Evolutionary conservation across 2,797 vertebrate genomes (phyloP).

Genomic region (Cottoperca gobio): DNA sequence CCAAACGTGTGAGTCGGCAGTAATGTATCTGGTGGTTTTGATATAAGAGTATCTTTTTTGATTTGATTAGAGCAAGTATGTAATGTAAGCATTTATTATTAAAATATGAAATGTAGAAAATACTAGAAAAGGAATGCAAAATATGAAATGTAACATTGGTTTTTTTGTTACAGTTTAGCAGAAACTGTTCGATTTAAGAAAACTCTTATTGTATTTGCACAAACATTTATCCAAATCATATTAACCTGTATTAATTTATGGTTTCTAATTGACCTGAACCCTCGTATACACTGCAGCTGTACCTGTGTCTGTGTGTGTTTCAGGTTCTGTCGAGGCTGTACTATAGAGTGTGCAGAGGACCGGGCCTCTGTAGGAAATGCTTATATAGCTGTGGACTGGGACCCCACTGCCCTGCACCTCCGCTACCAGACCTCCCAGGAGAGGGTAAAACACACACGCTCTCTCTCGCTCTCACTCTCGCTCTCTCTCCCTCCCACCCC

Average conservation of each 20-base stretch:
- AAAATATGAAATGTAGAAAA: background rate
- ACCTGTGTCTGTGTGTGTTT: background rate
- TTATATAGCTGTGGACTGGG: conserved; percentile 99
- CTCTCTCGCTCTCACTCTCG: no score
- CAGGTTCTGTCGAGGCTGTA: conserved; percentile 97
- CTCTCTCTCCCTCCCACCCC: no score
- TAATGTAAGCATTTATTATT: background rate
- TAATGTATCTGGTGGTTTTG: background rate
- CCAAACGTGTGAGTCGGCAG: no score
- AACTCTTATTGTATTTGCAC: no score
- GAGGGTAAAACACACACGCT: conserved; percentile 88
- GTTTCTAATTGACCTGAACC: no score
- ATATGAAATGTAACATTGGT: no score
- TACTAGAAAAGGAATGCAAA: no score
- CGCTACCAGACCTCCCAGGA: conserved; percentile 99
- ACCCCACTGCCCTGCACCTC: conserved; percentile 96
- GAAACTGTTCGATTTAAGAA: no score
- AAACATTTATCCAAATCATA: no score
- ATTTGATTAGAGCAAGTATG: background rate
- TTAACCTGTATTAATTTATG: no score
- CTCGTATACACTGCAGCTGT: background rate
- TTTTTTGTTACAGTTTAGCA: no score
- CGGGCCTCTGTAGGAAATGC: conserved; percentile 92
- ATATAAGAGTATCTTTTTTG: background rate
- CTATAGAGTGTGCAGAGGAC: conserved; percentile 93